A percentile compares a stretch with the other conserved stretches of the same genome.
phyloP scores from a whole-genome alignment of 2,113 vertebrate species.

The Chamaea fasciata region DNA sequence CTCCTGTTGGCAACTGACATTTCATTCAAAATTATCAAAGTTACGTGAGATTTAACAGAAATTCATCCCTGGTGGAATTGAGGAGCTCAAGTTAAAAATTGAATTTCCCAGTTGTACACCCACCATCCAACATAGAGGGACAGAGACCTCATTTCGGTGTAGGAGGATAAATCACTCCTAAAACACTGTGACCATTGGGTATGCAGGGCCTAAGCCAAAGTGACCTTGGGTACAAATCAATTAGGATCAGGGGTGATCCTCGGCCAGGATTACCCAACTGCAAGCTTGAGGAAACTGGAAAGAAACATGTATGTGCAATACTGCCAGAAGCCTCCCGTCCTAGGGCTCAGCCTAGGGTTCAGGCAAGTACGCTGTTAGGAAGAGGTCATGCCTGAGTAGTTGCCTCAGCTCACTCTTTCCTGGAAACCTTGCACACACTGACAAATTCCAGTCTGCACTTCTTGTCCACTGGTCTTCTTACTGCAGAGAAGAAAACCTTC shows the following conservation, averaged over 20 bases:
- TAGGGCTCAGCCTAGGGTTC: background rate
- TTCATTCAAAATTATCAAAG: background rate
- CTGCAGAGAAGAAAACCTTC: background rate
- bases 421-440: background rate
- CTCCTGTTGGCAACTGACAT: background rate
- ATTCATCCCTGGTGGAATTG: background rate
- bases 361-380: background rate
- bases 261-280: background rate
- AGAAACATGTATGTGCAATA: background rate
- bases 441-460: background rate
- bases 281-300: background rate
- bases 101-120: accelerated
- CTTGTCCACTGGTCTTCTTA: background rate
- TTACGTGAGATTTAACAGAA: background rate
- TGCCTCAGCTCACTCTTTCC: background rate
- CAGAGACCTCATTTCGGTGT: background rate
- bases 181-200: background rate
- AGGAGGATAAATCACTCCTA: slow-evolving; percentile 18
- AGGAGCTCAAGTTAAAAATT: background rate
- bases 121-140: background rate
- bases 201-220: background rate
- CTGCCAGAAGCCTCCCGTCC: background rate
- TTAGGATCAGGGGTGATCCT: background rate
- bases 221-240: slow-evolving; percentile 18
- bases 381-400: background rate